Conservation (phyloP, 1,140 invertebrate species). For the Galleria mellonella region DNA sequence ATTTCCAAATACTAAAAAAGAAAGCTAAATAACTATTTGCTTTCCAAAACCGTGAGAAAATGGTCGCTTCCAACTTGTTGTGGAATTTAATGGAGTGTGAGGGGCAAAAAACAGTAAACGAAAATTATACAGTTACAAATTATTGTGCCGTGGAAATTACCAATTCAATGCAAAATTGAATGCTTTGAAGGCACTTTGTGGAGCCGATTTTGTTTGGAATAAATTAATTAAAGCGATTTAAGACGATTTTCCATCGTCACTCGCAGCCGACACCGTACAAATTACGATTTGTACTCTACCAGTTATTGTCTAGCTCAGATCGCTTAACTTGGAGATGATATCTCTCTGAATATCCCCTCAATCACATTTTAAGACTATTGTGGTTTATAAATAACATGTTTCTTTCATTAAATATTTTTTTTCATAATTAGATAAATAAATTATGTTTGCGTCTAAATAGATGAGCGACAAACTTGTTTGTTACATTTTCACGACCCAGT, state of each 20-base stretch:
- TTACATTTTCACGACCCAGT: too few relatives aligned
- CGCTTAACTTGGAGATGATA: slow-evolving; percentile 11
- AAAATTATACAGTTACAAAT: slow-evolving; percentile 63
- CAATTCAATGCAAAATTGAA: slow-evolving; percentile 68
- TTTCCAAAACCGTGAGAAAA: slow-evolving; percentile 62
- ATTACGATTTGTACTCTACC: slow-evolving; percentile 41
- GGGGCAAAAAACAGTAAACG: slow-evolving; percentile 55
- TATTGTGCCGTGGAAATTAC: slow-evolving; percentile 71
- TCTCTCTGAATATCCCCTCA: slow-evolving; percentile 7
- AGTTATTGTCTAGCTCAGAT: slow-evolving; percentile 25
- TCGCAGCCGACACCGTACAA: slow-evolving; percentile 41
- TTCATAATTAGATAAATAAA: too few relatives aligned
- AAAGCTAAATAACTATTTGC: slow-evolving; percentile 50
- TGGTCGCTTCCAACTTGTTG: slow-evolving; percentile 31
- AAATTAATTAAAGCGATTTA: slow-evolving; percentile 68
- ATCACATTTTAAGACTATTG: neutral
- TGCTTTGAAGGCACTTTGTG: slow-evolving; percentile 51
- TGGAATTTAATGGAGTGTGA: slow-evolving; percentile 13
- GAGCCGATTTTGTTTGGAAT: slow-evolving; percentile 61
- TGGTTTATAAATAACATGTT: too few relatives aligned
- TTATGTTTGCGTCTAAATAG: too few relatives aligned
- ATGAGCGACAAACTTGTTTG: too few relatives aligned
- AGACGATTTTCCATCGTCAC: slow-evolving; percentile 53
- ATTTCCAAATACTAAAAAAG: slow-evolving; percentile 38
- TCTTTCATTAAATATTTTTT: too few relatives aligned